phyloP scores from a whole-genome alignment of 2,113 vertebrate species.

The Athene noctua region DNA sequence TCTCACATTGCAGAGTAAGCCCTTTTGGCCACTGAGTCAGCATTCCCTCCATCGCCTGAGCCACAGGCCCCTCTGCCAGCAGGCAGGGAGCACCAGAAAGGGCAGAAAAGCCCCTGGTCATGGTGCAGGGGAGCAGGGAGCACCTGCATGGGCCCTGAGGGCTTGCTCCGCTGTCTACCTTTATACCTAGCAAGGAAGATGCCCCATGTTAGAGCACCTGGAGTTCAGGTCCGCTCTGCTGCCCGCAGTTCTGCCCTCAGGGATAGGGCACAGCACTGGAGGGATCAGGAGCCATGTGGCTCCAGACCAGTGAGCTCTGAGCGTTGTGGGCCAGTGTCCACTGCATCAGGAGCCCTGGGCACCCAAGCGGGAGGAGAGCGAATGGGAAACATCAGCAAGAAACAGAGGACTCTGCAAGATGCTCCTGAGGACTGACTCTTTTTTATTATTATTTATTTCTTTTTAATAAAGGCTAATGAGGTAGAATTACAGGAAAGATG shows the following conservation, averaged over 20 bases:
- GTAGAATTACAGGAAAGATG: slow-evolving; percentile 29
- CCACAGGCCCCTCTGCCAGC: neutral
- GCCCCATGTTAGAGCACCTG: rapidly evolving
- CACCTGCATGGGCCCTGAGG: neutral
- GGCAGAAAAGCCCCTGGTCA: neutral
- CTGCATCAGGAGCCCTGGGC: rapidly evolving
- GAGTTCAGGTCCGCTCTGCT: rapidly evolving
- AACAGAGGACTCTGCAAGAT: neutral
- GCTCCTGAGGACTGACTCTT: neutral
- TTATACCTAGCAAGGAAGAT: too few relatives aligned
- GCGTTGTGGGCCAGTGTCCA: rapidly evolving
- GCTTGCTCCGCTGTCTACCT: rapidly evolving
- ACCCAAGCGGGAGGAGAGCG: rapidly evolving
- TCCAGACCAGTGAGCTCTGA: rapidly evolving
- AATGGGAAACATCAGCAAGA: neutral
- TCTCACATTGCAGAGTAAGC: neutral
- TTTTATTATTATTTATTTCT: neutral
- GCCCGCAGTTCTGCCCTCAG: neutral
- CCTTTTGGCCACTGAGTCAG: neutral
- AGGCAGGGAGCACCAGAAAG: neutral
- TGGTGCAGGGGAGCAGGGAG: neutral
- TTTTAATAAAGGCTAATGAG: slow-evolving; percentile 20
- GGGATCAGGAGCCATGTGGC: neutral
- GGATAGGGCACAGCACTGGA: neutral
- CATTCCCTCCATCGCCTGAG: neutral